Conservation (phyloP, 2,113 vertebrate genomes). For the Eonycteris spelaea region DNA sequence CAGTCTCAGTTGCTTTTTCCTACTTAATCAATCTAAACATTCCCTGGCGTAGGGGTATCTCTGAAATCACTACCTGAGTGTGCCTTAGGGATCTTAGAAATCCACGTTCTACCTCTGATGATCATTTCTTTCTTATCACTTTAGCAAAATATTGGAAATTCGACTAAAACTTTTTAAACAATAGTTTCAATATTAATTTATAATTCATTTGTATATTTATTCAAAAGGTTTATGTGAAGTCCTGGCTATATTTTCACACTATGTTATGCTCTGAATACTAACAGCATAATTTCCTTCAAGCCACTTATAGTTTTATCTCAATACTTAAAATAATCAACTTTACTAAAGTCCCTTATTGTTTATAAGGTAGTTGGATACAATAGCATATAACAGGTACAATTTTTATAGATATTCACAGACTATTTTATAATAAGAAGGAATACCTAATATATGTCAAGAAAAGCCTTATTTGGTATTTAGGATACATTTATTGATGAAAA, state of each 20-base stretch:
- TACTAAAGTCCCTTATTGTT: background rate
- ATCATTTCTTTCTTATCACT: background rate
- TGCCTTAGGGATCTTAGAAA: background rate
- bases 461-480: background rate
- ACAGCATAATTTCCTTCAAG: background rate
- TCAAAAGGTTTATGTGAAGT: background rate
- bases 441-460: background rate
- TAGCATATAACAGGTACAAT: background rate
- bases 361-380: background rate
- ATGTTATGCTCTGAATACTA: background rate
- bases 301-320: background rate
- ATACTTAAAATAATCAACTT: background rate
- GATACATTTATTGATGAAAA: background rate
- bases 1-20: background rate
- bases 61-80: background rate
- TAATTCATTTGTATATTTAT: background rate
- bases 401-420: background rate
- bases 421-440: background rate
- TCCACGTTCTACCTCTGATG: fast-evolving
- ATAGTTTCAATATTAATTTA: background rate
- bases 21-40: background rate
- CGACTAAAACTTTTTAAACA: background rate
- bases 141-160: background rate
- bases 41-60: fast-evolving
- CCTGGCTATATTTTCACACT: background rate